Conservation (phyloP, 2,113 vertebrate genomes). For the Corythornis vintsioides region DNA sequence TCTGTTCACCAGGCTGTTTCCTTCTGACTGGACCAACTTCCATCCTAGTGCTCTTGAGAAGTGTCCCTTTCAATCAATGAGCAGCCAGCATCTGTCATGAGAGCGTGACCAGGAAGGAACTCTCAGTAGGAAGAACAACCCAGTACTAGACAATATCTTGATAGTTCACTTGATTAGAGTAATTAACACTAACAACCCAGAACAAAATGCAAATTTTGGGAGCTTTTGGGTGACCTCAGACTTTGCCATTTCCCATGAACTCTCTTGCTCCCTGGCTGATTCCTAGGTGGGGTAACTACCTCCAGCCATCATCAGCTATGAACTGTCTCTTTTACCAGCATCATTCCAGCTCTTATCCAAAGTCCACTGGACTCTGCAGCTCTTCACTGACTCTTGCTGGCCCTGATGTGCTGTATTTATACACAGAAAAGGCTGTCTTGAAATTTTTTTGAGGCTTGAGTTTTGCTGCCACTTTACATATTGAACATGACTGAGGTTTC, state of each 20-base stretch:
- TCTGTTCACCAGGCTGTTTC: not conserved
- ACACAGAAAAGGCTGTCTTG: not conserved
- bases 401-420: not conserved
- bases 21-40: not conserved
- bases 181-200: not conserved
- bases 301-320: not conserved
- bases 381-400: not conserved
- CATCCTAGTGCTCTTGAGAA: not conserved
- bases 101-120: not conserved
- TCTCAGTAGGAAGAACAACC: not conserved
- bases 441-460: not conserved
- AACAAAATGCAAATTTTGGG: not conserved
- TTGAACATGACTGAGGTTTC: conserved; percentile 62
- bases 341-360: not conserved
- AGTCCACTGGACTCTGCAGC: not conserved
- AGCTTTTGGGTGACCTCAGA: not conserved
- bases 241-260: not conserved
- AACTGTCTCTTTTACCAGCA: not conserved
- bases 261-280: not conserved
- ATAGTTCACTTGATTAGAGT: not conserved
- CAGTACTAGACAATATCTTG: not conserved
- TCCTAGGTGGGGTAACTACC: not conserved
- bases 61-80: not conserved
- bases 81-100: not conserved
- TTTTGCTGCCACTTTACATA: conserved; percentile 24